Evolutionary conservation across 2,888 invertebrate genomes (phyloP).

Genomic region (Idaea aversata): DNA sequence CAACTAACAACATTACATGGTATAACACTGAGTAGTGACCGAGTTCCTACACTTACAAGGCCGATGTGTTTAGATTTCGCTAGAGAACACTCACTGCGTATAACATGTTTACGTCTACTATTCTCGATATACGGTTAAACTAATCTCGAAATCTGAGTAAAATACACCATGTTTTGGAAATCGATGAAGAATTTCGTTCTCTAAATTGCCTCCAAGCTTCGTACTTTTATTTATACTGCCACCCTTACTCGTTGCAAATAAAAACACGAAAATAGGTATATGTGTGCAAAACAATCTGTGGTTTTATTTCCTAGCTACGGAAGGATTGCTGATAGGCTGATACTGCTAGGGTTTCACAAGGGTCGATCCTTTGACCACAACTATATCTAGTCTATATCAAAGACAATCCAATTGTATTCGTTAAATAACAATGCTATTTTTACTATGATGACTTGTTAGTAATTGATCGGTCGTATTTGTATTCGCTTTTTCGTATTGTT

Average conservation of each 20-base stretch:
- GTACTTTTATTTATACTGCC: not conserved
- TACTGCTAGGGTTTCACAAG: not conserved
- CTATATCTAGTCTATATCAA: not conserved
- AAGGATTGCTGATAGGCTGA: not conserved
- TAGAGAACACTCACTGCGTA: constrained; percentile 22
- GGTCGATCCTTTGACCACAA: constrained; percentile 3
- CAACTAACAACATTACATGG: not conserved
- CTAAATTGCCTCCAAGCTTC: not conserved
- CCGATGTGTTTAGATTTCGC: constrained; percentile 19
- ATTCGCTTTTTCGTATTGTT: not conserved
- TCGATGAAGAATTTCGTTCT: not conserved
- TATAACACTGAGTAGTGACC: constrained; percentile 8
- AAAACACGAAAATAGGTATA: not conserved
- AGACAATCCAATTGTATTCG: not conserved
- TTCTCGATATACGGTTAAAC: not conserved
- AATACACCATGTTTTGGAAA: not conserved
- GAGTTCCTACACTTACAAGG: constrained; percentile 16
- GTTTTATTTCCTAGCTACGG: not conserved
- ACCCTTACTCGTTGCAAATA: not conserved
- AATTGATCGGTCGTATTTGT: not conserved
- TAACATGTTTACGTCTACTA: constrained; percentile 2
- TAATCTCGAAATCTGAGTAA: not conserved
- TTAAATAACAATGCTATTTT: not conserved
- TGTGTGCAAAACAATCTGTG: not conserved
- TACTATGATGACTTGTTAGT: not conserved